Evolutionary conservation across 2,113 vertebrate species (phyloP).

Genomic region (Colaptes auratus): DNA sequence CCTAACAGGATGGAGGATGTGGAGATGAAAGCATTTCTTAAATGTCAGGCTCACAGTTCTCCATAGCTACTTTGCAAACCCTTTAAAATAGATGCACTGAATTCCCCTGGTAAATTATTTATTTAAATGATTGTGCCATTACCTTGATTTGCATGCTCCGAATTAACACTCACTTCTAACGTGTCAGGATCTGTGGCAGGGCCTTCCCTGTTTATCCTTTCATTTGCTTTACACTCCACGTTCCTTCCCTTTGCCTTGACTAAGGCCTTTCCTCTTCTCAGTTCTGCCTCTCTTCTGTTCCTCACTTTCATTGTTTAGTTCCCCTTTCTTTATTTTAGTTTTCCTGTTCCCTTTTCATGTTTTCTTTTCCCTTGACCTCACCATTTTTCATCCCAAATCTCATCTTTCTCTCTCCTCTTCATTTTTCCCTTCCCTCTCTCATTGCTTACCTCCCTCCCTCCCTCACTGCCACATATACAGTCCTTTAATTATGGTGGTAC

Average conservation of each 20-base stretch:
- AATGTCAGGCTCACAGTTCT: constrained; percentile 36
- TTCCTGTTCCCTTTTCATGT: not conserved
- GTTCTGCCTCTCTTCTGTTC: not conserved
- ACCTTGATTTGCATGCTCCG: constrained; percentile 46
- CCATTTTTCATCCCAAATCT: not conserved
- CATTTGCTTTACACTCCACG: not conserved
- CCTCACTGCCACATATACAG: not conserved
- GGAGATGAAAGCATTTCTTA: constrained; percentile 60
- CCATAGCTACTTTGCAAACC: not conserved
- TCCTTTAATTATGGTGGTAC: not conserved
- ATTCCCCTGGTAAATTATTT: constrained; percentile 58
- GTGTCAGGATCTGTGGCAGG: not conserved
- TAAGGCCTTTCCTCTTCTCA: not conserved
- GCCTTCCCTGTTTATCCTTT: not conserved
- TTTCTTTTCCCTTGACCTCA: not conserved
- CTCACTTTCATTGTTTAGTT: not conserved
- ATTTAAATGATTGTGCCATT: constrained; percentile 49
- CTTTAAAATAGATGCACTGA: constrained; percentile 49
- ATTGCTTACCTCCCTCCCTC: not conserved
- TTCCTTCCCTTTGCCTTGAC: not conserved
- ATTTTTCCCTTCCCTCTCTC: not conserved
- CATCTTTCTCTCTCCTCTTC: not conserved
- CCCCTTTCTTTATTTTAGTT: not conserved
- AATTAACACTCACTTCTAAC: not conserved
- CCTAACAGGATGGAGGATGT: not conserved